Base-by-base conservation (phyloP, 2,888 invertebrate genomes). In the Marasmarcha lunaedactyla region DNA sequence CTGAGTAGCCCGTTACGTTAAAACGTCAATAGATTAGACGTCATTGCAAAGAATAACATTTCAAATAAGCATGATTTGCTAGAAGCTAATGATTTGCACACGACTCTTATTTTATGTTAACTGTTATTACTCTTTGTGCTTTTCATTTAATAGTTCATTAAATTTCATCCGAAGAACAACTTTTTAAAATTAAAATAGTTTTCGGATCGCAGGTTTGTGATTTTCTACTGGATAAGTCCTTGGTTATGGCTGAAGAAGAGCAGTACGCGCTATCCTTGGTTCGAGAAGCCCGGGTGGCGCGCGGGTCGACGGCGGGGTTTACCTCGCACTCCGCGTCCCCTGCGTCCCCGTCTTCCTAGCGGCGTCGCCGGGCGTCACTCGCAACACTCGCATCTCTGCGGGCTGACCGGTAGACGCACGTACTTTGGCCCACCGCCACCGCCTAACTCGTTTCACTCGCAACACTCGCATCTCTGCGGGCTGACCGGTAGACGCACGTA, bases 231-330 rank as follows among this genome's bases (percentile, higher is more conserved):
- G 95, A 95, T 66, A 86, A 89, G 1, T 88, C 89, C 12, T 78
- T 94, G 38, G 84, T 93, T 39, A 85, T 94, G 50, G 88, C 90
- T 34, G 94, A 94, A 59, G 95, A 95, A 68, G 92, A 94, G 25
- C 87, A 95, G 42, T 95, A 95, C 76, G 87, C 88, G 41, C 85
- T 90, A 50, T 95, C 95, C 0, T 76, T 95, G 54, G 90, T 90
- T 62, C 88, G 95, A 48, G 95, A 96, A 74, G 95, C 96, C 1
- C 87, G 94, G 40, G 86, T 88, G 26, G 52, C 76, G 1, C 72
- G 78, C 0, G 77, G 76, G 1, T 68, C 69, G 6, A 62, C 67
- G 10, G 60, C 70, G 0, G 69, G 67, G 9, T 3, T 20, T 3
- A 63, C 64, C 40, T 46, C 38, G 40, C 51, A 50, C 33, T 48